Conservation (phyloP, 2,113 vertebrate species). For the Psophia crepitans region DNA sequence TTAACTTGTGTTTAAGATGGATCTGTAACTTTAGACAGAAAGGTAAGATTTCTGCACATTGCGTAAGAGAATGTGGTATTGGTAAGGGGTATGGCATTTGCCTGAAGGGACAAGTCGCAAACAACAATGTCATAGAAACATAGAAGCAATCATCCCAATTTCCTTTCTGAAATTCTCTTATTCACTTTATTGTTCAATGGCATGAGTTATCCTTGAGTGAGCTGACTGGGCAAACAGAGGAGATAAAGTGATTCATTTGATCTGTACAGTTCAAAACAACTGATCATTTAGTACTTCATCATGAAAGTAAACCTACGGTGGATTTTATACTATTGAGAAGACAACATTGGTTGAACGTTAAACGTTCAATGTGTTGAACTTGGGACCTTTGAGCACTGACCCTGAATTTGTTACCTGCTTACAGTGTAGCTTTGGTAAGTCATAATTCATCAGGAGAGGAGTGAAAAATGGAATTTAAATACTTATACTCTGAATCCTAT, state of each 20-base stretch:
- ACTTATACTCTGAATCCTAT: neutral
- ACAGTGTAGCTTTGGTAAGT: neutral
- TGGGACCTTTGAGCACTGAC: neutral
- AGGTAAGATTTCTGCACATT: neutral
- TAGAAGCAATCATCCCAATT: neutral
- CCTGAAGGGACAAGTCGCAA: neutral
- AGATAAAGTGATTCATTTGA: neutral
- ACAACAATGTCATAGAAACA: neutral
- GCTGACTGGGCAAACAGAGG: neutral
- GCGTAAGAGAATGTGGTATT: neutral
- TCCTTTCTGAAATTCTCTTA: neutral
- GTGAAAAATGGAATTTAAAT: neutral
- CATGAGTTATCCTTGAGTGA: neutral
- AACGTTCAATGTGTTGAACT: no score
- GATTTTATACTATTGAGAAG: neutral
- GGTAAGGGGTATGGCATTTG: neutral
- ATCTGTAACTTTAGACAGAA: constrained; percentile 16
- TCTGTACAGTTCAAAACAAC: neutral
- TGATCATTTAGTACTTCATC: neutral
- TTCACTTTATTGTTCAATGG: neutral
- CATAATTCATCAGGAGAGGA: neutral
- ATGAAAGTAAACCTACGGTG: neutral
- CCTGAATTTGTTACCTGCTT: neutral
- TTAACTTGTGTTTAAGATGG: constrained; percentile 19
- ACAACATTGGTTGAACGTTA: no score